Evolutionary conservation across 1,140 invertebrate genomes (phyloP).

Genomic region (Oedothorax gibbosus): DNA sequence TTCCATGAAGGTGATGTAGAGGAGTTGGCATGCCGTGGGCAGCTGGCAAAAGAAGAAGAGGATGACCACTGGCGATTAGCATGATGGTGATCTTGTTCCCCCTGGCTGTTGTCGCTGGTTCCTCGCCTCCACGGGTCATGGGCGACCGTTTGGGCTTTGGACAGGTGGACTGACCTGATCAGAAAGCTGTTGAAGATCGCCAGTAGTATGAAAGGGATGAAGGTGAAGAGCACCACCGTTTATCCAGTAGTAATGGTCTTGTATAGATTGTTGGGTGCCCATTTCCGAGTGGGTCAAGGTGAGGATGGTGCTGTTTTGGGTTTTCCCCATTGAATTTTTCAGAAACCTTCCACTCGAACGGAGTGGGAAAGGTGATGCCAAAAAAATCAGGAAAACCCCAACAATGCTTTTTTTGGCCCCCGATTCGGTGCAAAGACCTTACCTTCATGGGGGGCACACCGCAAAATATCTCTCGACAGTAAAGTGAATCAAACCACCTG

Average conservation of each 20-base stretch:
- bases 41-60: slow-evolving; percentile 81
- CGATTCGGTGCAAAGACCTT: slow-evolving; percentile 78
- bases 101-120: slow-evolving; percentile 70
- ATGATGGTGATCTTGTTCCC: slow-evolving; percentile 82
- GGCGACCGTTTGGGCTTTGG: slow-evolving; percentile 71
- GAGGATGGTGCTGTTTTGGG: slow-evolving; percentile 51
- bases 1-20: slow-evolving; percentile 71
- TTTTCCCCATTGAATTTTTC: slow-evolving; percentile 64
- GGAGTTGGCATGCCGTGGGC: slow-evolving; percentile 75
- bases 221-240: slow-evolving; percentile 76
- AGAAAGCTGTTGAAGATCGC: slow-evolving; percentile 80
- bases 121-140: slow-evolving; percentile 70
- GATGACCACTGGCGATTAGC: slow-evolving; percentile 80
- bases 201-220: slow-evolving; percentile 77
- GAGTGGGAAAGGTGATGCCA: slow-evolving; percentile 75
- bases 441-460: slow-evolving; percentile 79
- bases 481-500: slow-evolving; percentile 83
- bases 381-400: slow-evolving; percentile 76
- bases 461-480: slow-evolving; percentile 83
- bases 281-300: slow-evolving; percentile 65
- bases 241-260: slow-evolving; percentile 77
- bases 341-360: slow-evolving; percentile 74
- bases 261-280: slow-evolving; percentile 74
- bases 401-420: slow-evolving; percentile 73
- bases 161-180: slow-evolving; percentile 76